Percentiles rank a stretch among this genome's conserved stretches.
These are phyloP conservation scores for Physella acuta DNA, from an alignment of 1,140 invertebrate genomes.

Conservation along the genomic window DNA sequence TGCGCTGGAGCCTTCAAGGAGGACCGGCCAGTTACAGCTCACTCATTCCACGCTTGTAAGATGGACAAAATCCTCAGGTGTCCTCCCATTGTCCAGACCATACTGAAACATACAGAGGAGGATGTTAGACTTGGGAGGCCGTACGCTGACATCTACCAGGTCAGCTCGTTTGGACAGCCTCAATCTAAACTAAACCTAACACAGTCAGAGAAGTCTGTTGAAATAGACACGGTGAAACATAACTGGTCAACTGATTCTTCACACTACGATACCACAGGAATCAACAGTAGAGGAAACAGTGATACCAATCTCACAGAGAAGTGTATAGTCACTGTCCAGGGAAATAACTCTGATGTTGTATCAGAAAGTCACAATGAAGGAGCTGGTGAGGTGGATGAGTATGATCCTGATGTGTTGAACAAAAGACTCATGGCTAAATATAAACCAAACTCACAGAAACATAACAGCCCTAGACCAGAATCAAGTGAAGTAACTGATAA, in stretches of 20 bases:
- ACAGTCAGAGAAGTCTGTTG: background rate
- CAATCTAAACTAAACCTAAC: background rate
- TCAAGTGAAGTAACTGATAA: too few species aligned
- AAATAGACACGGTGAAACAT: background rate
- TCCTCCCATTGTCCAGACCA: constrained; percentile 27
- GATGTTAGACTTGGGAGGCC: constrained; percentile 1
- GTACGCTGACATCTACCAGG: constrained; percentile 8
- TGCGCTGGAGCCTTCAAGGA: constrained; percentile 28
- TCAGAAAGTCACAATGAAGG: background rate
- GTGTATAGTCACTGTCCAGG: background rate
- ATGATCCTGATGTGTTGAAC: background rate
- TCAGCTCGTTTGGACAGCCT: background rate
- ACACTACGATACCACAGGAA: background rate
- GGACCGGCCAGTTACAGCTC: background rate
- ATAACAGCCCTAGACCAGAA: too few species aligned
- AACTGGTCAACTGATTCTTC: background rate
- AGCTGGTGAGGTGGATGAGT: background rate
- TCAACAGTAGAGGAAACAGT: too few species aligned
- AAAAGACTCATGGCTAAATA: constrained; percentile 5
- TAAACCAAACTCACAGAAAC: too few species aligned
- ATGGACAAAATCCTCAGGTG: constrained; percentile 27
- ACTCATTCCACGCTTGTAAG: background rate
- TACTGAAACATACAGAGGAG: constrained; percentile 21
- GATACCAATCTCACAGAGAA: too few species aligned
- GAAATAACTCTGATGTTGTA: background rate